Conservation (phyloP, 2,113 vertebrate genomes). For the Vireo altiloquus region DNA sequence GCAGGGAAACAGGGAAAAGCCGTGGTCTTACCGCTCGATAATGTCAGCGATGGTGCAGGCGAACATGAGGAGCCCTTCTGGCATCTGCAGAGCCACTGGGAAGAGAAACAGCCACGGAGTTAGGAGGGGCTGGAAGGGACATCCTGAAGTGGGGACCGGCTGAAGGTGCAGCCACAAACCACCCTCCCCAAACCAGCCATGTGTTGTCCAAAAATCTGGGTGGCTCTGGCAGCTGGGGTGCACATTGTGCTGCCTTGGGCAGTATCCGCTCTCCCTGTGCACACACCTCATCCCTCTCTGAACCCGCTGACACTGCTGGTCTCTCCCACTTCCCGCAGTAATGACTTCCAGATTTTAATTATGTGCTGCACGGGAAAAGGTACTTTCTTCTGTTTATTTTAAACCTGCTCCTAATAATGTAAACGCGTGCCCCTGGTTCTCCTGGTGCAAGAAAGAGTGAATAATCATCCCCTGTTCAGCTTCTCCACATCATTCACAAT, state of each 20-base stretch:
- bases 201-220: rapidly evolving
- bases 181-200: neutral
- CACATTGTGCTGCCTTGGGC: neutral
- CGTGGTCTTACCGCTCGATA: conserved; percentile 82
- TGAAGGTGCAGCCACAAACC: rapidly evolving
- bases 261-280: neutral
- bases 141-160: neutral
- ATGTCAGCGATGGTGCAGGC: conserved; percentile 94
- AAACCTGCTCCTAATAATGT: conserved; percentile 28
- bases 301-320: neutral
- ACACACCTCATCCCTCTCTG: neutral
- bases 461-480: conserved; percentile 28
- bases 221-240: neutral
- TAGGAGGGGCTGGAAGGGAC: neutral
- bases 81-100: conserved; percentile 95
- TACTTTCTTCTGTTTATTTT: conserved; percentile 56
- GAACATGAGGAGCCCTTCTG: conserved; percentile 96
- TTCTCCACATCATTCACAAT: conserved; percentile 4
- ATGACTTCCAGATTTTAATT: conserved; percentile 56
- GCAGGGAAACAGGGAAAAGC: neutral
- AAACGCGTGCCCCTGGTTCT: neutral
- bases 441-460: neutral
- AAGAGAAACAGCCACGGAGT: neutral
- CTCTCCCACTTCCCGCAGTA: neutral
- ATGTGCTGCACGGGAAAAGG: conserved; percentile 26